Evolutionary conservation across 2,888 invertebrate genomes (phyloP).

Genomic region (Amphipoea oculea): DNA sequence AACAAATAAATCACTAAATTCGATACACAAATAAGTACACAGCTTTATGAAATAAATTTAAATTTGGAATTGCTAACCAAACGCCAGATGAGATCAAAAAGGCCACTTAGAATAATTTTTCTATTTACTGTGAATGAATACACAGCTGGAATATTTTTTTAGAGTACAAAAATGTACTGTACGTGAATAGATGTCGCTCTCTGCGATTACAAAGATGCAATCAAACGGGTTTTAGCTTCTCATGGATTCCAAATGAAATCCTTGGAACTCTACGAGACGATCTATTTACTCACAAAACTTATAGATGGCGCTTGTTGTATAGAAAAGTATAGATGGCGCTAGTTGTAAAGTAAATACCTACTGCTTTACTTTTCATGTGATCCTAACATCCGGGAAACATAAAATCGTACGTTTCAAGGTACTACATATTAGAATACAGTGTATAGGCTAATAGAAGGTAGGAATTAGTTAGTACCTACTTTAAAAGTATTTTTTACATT

Average conservation of each 20-base stretch:
- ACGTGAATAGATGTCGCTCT: slow-evolving; percentile 26
- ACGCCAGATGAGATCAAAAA: too few species aligned
- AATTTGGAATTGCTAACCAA: too few species aligned
- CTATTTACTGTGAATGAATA: background rate
- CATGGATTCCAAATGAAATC: background rate
- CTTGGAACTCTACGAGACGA: background rate
- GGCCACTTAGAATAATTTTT: background rate
- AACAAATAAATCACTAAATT: too few species aligned
- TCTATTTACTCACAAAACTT: background rate
- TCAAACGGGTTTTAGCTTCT: background rate
- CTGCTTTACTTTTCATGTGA: background rate
- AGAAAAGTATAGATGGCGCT: slow-evolving; percentile 65
- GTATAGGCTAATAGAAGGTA: background rate
- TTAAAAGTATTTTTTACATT: background rate
- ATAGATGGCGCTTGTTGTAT: slow-evolving; percentile 65
- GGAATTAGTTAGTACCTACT: background rate
- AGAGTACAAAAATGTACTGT: background rate
- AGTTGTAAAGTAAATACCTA: slow-evolving; percentile 11
- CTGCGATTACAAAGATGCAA: background rate
- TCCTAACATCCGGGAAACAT: background rate
- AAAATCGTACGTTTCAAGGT: background rate
- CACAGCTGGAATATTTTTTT: background rate
- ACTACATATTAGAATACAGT: background rate
- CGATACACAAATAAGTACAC: too few species aligned
- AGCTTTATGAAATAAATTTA: too few species aligned